phyloP scores from a whole-genome alignment of 2,888 invertebrate genomes.

The Matsumyia berberina region DNA sequence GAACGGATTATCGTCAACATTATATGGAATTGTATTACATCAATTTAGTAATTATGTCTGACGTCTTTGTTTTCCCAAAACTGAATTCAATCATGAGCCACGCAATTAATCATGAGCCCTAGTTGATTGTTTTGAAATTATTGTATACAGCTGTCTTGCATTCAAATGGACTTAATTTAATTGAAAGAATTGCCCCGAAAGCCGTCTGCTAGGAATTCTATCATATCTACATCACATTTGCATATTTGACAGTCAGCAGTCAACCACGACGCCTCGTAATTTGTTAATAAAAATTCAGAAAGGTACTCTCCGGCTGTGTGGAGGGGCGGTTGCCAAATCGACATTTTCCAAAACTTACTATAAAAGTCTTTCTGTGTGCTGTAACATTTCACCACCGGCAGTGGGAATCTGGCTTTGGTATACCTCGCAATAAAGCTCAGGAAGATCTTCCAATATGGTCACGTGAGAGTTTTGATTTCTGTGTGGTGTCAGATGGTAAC shows the following conservation, averaged over 20 bases:
- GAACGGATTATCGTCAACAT: too few relatives aligned
- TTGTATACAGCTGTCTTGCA: constrained; percentile 7
- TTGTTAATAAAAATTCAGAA: constrained; percentile 61
- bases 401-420: constrained; percentile 17
- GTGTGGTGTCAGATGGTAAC: not conserved
- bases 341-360: constrained; percentile 16
- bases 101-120: constrained; percentile 9
- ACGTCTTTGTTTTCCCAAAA: constrained; percentile 14
- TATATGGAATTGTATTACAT: not conserved
- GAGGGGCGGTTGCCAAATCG: constrained; percentile 23
- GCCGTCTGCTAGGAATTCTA: constrained; percentile 30
- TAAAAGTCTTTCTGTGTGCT: constrained; percentile 23
- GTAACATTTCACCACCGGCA: constrained; percentile 4
- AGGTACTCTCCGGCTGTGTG: constrained; percentile 2
- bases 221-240: constrained; percentile 24
- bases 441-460: constrained; percentile 38
- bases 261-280: constrained; percentile 42
- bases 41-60: not conserved
- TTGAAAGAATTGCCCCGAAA: constrained; percentile 8
- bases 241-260: constrained; percentile 24
- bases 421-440: constrained; percentile 23
- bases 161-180: constrained; percentile 5
- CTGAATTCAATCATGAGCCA: constrained; percentile 12
- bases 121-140: constrained; percentile 19
- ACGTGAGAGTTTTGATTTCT: constrained; percentile 12